A percentile compares a stretch with the other conserved stretches of the same genome.
These are phyloP conservation scores for Euzophera pinguis DNA, from an alignment of 2,888 invertebrate species.

Conservation along the genomic window DNA sequence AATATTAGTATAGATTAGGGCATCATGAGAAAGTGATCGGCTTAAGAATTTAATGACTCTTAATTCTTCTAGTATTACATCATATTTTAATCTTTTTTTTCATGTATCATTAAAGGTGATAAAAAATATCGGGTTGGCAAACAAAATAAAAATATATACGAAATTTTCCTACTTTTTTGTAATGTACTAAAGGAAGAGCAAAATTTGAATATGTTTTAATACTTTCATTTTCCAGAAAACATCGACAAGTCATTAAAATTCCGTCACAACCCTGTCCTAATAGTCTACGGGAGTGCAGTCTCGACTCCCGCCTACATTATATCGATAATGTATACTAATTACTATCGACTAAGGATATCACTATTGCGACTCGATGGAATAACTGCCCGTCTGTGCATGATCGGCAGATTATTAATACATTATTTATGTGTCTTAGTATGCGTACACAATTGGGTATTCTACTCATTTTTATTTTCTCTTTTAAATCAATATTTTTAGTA, in stretches of 20 bases:
- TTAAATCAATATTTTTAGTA: too few species aligned
- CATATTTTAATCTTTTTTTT: too few species aligned
- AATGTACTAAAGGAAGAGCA: too few species aligned
- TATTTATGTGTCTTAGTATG: conserved; percentile 7
- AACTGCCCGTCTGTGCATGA: background rate
- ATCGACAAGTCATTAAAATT: conserved; percentile 8
- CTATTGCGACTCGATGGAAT: conserved; percentile 23
- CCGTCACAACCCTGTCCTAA: conserved; percentile 47
- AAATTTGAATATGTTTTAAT: background rate
- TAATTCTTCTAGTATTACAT: too few species aligned
- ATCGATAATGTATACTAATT: conserved; percentile 66
- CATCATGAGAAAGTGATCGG: too few species aligned
- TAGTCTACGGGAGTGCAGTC: conserved; percentile 62
- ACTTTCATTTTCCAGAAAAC: background rate
- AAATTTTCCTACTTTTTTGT: too few species aligned
- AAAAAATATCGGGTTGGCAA: too few species aligned
- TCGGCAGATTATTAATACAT: conserved; percentile 7
- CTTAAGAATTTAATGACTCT: too few species aligned
- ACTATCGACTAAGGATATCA: conserved; percentile 49
- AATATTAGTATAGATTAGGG: too few species aligned
- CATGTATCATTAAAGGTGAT: too few species aligned
- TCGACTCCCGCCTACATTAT: conserved; percentile 67
- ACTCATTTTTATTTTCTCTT: too few species aligned
- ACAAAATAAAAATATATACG: too few species aligned
- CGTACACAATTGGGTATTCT: background rate